These are phyloP conservation scores for Bradypus variegatus DNA, from an alignment of 2,797 vertebrate species.

Conservation along the genomic window DNA sequence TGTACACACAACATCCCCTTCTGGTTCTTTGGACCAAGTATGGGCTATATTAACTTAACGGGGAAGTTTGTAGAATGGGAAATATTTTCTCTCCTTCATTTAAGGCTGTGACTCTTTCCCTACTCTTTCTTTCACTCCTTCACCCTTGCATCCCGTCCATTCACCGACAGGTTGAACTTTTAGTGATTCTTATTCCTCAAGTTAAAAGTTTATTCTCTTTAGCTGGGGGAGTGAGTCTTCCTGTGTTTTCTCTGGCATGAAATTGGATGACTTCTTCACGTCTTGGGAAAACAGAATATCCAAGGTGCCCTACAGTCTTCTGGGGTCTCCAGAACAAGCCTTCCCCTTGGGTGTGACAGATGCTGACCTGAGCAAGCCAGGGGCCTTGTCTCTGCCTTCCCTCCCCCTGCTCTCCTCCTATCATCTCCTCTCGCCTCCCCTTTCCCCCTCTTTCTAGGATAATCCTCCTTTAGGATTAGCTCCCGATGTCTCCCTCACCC, in stretches of 20 bases:
- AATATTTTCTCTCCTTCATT: neutral
- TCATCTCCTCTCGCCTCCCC: neutral
- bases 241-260: neutral
- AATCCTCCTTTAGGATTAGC: no score
- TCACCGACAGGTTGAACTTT: no score
- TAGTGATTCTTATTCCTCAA: neutral
- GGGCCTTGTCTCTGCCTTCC: no score
- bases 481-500: neutral
- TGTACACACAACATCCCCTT: no score
- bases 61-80: no score
- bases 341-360: fast-evolving
- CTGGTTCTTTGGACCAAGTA: neutral
- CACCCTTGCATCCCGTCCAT: fast-evolving
- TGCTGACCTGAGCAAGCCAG: fast-evolving
- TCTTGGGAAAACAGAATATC: neutral
- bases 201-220: neutral
- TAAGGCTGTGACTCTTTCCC: no score
- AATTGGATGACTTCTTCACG: neutral
- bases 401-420: neutral
- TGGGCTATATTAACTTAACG: fast-evolving
- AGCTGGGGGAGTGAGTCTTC: fast-evolving
- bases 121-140: no score
- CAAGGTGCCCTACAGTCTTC: fast-evolving
- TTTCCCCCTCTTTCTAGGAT: neutral
- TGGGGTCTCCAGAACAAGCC: neutral